Conservation (phyloP, 2,888 invertebrate species). For the Caenorhabditis becei region DNA sequence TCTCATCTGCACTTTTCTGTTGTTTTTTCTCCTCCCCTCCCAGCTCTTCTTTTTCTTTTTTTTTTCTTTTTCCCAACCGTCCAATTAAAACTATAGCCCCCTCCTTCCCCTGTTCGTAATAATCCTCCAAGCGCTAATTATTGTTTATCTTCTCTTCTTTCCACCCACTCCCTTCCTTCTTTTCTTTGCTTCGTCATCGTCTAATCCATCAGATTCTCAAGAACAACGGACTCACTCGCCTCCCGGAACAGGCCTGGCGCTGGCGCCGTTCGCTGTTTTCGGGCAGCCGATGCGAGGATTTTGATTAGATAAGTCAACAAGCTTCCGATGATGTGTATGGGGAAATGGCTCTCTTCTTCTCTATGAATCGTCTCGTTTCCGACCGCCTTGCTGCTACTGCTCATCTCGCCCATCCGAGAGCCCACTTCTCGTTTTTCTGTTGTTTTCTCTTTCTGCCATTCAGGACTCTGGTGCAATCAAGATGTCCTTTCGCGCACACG, state of each 20-base stretch:
- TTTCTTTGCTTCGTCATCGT: not conserved
- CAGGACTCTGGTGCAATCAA: constrained; percentile 19
- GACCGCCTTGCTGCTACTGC: not conserved
- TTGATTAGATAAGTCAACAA: constrained; percentile 59
- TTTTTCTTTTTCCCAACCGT: constrained; percentile 5
- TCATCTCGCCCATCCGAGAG: constrained; percentile 14
- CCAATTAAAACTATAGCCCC: constrained; percentile 7
- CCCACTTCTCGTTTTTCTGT: constrained; percentile 26
- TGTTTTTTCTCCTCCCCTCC: constrained; percentile 4
- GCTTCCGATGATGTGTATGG: constrained; percentile 1
- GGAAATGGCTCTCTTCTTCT: constrained; percentile 26
- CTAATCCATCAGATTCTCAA: not conserved
- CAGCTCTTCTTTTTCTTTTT: not conserved
- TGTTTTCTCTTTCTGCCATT: constrained; percentile 19
- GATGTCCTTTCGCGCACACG: not conserved
- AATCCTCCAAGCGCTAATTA: not conserved
- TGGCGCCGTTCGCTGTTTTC: not conserved
- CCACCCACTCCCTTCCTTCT: constrained; percentile 9
- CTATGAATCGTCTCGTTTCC: constrained; percentile 14
- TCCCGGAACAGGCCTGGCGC: not conserved
- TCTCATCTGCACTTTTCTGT: constrained; percentile 1
- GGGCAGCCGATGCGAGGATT: not conserved
- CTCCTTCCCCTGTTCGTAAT: not conserved
- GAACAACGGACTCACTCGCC: not conserved
- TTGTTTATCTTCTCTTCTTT: constrained; percentile 19